Evolutionary conservation across 2,113 vertebrate genomes (phyloP), one percentile per base, ranked within the genome.

Genomic region (Apteryx owenii): DNA sequence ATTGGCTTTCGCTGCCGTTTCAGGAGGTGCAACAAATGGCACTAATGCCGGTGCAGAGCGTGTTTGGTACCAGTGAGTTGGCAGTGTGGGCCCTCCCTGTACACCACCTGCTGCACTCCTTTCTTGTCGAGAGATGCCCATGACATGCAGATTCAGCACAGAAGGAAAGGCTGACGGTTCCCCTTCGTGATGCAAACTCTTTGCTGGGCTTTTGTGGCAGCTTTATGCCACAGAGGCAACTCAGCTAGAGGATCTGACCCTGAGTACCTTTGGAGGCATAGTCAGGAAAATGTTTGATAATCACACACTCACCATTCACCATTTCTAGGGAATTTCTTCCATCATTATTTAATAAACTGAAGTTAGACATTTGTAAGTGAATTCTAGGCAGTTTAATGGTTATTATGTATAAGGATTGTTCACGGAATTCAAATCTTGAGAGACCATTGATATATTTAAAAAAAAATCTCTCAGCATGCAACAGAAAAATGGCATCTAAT

Each of bases 1-100:
- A 42, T 1, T 40, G 50, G 14, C n/a, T 91, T 95, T 80, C 81
- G 15, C 66, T 95, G 31, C 42, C 56, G 38, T 69, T 96, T 91
- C 22, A 25, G 44, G 16, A 76, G 29, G 31, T 33, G 28, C n/a
- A 82, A 18, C n/a, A 51, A 86, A 65, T 23, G 26, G 36, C 29
- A 33, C n/a, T 78, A 56, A 86, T 68, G 15, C 15, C 29, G 3
- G 17, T 20, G 56, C 56, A 60, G 56, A 6, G 16, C 10, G 56
- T 19, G 11, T 19, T 17, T 11, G 56, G 56, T 60, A 60, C 5
- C 0, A 0, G 17, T 33, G 31, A 76, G 40, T 71, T 95, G n/a
- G 71, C 33, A 68, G 56, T 1, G 0, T 9, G 22, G 20, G 18
- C 23, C 78, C 82, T 78, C 58, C 38, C 40, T 44, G 88, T 44